Base-by-base conservation (phyloP, 2,888 invertebrate species). In the Acronicta psi region DNA sequence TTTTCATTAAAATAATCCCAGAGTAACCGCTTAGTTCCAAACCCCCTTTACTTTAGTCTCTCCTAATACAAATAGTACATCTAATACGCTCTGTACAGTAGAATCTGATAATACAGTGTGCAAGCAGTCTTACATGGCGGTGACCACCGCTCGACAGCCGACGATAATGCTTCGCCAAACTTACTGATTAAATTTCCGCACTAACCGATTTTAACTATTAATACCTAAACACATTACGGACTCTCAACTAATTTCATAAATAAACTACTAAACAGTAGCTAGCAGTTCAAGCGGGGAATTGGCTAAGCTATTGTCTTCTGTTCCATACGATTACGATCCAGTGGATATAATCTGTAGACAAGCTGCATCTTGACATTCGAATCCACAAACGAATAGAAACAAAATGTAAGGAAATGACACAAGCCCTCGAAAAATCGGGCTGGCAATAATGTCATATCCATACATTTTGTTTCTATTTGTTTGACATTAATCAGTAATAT, bases 181-280 rank as follows among this genome's bases (percentile, higher is more conserved):
- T 86, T 82, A 79, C 79, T 84, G 82, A 86, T 86, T 85, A 81
- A 82, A 83, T 81, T 85, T 81, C 79, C 80, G 71, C 75, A 67
- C 75, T 76, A 83, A 80, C 76, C 79, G 78, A 83, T 83, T 76
- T 73, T 57, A 73, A 71, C 69, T 77, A 75, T 79, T 80, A 74
- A 74, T 74, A 78, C 49, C 57, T 51, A 71, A 69, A 77, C 71
- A 71, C 49, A 69, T 67, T 58, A 45, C 60, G 55, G 56, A 73
- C 79, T 79, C 75, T 64, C 68, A 80, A 78, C 77, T 78, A 73
- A 75, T 79, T 80, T 74, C 68, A 76, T 81, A 75, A 82, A 81
- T 72, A 74, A 73, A 82, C 72, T 65, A 55, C 49, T 23, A 37
- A 54, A 54, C 36, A 47, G 16, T 40, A 38, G 13, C 42, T 40